Conservation (phyloP, 2,888 invertebrate species). For the Heliconius cydno region DNA sequence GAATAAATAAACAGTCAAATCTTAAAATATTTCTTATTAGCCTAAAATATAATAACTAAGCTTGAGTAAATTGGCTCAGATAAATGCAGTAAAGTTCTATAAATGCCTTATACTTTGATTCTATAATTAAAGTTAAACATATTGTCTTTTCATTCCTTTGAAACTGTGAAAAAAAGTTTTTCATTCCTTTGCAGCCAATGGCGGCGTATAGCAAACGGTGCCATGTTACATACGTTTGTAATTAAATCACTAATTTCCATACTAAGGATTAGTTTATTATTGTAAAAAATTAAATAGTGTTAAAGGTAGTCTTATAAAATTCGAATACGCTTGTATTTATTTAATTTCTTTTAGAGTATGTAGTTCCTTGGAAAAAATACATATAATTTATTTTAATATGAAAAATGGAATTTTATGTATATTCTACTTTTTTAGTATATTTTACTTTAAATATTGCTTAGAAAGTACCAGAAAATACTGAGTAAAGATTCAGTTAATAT, state of each 20-base stretch:
- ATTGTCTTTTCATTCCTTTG: background rate
- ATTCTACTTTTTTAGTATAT: background rate
- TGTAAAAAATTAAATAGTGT: no score
- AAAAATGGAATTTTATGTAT: background rate
- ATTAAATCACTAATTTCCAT: constrained; percentile 27
- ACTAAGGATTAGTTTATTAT: background rate
- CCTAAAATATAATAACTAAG: constrained; percentile 30
- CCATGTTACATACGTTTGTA: constrained; percentile 37
- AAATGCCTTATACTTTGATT: constrained; percentile 34
- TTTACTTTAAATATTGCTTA: background rate
- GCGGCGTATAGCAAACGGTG: background rate
- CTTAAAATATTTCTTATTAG: constrained; percentile 49
- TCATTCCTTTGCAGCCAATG: no score
- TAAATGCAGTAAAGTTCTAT: constrained; percentile 29
- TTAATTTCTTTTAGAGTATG: no score
- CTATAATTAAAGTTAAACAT: constrained; percentile 4
- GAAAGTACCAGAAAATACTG: constrained; percentile 7
- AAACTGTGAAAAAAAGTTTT: background rate
- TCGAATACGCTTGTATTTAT: no score
- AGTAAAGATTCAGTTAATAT: constrained; percentile 6
- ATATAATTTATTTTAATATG: background rate
- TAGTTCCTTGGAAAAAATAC: no score
- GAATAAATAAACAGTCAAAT: constrained; percentile 76
- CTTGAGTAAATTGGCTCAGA: constrained; percentile 17
- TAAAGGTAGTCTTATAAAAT: no score